These are phyloP conservation scores for Eristalinus sepulchralis DNA, from an alignment of 2,888 invertebrate species.

Conservation along the genomic window DNA sequence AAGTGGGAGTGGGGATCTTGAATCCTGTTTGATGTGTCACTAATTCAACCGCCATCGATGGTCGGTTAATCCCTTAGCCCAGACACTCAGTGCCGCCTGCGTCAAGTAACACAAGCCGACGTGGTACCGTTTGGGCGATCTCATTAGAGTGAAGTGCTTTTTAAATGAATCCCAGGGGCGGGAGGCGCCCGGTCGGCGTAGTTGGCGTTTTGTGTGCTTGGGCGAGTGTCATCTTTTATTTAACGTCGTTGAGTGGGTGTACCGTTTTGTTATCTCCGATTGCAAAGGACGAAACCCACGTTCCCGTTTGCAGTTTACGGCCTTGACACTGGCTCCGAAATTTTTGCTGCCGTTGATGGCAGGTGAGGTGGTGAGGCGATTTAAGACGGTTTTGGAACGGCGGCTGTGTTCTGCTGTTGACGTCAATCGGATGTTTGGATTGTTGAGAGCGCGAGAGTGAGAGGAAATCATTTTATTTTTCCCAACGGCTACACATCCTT, in stretches of 20 bases:
- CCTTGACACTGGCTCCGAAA: no score
- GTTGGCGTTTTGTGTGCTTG: neutral
- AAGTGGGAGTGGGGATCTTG: neutral
- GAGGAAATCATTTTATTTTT: neutral
- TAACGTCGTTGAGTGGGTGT: slow-evolving; percentile 2
- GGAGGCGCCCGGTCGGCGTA: neutral
- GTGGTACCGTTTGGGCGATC: neutral
- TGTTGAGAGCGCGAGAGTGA: no score
- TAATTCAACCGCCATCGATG: neutral
- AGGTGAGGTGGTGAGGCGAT: neutral
- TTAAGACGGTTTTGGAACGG: no score
- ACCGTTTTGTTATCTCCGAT: neutral
- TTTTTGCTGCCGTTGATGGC: neutral
- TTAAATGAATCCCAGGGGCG: neutral
- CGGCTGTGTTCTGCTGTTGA: neutral
- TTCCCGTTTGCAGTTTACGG: neutral
- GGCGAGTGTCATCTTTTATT: slow-evolving; percentile 4
- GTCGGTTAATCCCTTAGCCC: neutral
- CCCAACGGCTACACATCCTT: no score
- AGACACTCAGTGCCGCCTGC: neutral
- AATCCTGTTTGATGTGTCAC: neutral
- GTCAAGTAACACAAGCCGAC: neutral
- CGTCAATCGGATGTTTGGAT: slow-evolving; percentile 33
- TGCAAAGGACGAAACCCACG: no score
- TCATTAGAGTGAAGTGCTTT: slow-evolving; percentile 16